Base-by-base conservation (phyloP, 1,140 invertebrate species). In the Babylonia areolata region DNA sequence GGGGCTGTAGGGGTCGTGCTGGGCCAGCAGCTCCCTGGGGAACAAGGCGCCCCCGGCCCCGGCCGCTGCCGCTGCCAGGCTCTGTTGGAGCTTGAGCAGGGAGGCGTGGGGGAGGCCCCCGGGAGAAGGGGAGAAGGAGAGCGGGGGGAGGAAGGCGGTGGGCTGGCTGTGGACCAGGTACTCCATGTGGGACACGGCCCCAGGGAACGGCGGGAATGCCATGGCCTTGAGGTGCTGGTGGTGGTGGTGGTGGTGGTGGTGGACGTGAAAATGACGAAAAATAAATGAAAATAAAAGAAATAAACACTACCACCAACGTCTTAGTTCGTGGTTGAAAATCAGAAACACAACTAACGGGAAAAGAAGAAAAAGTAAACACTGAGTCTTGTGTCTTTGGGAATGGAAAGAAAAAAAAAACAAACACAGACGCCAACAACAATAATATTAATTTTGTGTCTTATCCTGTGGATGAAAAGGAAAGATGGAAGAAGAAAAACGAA, bases 1-100 rank as follows among this genome's bases (percentile, higher is more conserved):
- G 5, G 58, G 33, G 75, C 35, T 77, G 31, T 98, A 98, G 95
- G 98, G 97, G 93, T 99, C 98, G 51, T 51, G 51, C 42, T 54
- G 51, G 31, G 79, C n/a, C 46, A 81, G 42, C 40, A 54, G 79
- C 3, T 54, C 79, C 42, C 23, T 12, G 42, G 28, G 51, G 31
- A 81, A 58, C 28, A 81, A 1, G 31, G 15, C 51, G 37, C 46
- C 79, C 33, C 17, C 42, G 9, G 20, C 39, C 39, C 20, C 46
- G n/a, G n/a, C n/a, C n/a, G n/a, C n/a, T 6, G 71, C 6, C 17
- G 73, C 51, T 28, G 35, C 46, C 51, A 77, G 37, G 20, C 75
- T 77, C 37, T 77, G 75, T 20, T 77, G 75, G 37, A 77, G 75
- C 37, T 77, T 77, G 35, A 77, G 20, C 71, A 73, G 71, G 6